Conservation (phyloP, 2,113 vertebrate genomes). For the Rattus norvegicus region DNA sequence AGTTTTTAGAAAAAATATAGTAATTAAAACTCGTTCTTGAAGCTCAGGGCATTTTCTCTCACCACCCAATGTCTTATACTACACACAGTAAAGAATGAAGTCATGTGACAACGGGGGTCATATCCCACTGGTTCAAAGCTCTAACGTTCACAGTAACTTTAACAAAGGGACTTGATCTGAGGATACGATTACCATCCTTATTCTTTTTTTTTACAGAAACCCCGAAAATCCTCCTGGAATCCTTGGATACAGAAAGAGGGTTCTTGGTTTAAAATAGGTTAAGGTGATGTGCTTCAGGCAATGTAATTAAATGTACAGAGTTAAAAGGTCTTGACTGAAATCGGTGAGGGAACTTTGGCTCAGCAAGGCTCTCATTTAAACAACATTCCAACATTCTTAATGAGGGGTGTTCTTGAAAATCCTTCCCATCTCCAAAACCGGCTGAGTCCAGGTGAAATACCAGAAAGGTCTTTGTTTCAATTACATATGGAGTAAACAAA, state of each 20-base stretch:
- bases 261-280: constrained; percentile 41
- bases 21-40: constrained; percentile 42
- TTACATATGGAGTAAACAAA: constrained; percentile 29
- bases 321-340: constrained; percentile 14
- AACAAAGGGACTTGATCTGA: constrained; percentile 2
- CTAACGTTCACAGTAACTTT: not conserved
- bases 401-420: constrained; percentile 47
- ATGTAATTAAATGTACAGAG: not conserved
- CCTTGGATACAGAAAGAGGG: constrained; percentile 8
- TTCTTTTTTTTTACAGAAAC: constrained; percentile 27
- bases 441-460: not conserved
- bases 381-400: not conserved
- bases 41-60: not conserved
- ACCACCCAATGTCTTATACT: constrained; percentile 1
- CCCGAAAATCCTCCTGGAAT: constrained; percentile 6
- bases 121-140: not conserved
- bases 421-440: constrained; percentile 28
- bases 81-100: constrained; percentile 26
- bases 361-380: constrained; percentile 7
- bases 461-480: constrained; percentile 33
- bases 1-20: constrained; percentile 23
- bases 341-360: not conserved
- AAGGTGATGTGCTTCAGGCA: not conserved
- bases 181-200: not conserved
- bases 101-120: not conserved